These are phyloP conservation scores for Tubiluchus corallicola DNA, from an alignment of 2,888 invertebrate species.

Conservation along the genomic window DNA sequence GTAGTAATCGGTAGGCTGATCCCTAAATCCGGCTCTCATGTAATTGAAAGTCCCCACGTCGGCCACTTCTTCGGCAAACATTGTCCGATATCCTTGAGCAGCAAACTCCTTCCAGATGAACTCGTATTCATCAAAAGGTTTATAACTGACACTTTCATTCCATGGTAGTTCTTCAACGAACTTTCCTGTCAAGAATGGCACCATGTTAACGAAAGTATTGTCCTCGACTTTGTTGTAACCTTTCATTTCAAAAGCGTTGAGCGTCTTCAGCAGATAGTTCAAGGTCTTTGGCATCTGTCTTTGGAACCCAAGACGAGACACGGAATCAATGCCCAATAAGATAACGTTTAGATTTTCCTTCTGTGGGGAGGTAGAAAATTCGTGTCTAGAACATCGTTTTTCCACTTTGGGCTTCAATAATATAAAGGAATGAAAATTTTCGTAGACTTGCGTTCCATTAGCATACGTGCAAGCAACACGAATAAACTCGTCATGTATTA, in stretches of 20 bases:
- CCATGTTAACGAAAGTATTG: slow-evolving; percentile 28
- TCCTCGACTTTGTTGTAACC: slow-evolving; percentile 31
- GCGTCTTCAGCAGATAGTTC: slow-evolving; percentile 16
- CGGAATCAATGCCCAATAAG: slow-evolving; percentile 29
- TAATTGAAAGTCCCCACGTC: slow-evolving; percentile 27
- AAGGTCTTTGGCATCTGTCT: slow-evolving; percentile 23
- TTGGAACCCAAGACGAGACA: slow-evolving; percentile 26
- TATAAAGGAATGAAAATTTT: too few relatives aligned
- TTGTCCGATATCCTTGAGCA: slow-evolving; percentile 20
- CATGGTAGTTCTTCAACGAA: slow-evolving; percentile 18
- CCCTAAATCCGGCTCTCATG: slow-evolving; percentile 22
- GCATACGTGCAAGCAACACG: slow-evolving; percentile 19
- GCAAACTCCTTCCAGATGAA: slow-evolving; percentile 27
- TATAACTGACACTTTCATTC: slow-evolving; percentile 14
- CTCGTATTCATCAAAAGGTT: slow-evolving; percentile 20
- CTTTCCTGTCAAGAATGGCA: slow-evolving; percentile 24
- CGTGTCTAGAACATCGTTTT: too few relatives aligned
- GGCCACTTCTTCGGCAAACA: slow-evolving; percentile 27
- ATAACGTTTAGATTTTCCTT: slow-evolving; percentile 23
- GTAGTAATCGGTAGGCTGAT: slow-evolving; percentile 26
- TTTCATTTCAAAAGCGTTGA: slow-evolving; percentile 20
- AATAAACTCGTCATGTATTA: slow-evolving; percentile 19
- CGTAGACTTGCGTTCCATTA: slow-evolving; percentile 2
- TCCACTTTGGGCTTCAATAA: too few relatives aligned
- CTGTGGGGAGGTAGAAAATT: too few relatives aligned